Percentiles rank a stretch among this genome's conserved stretches.
These are phyloP conservation scores for Pollimyrus isidori DNA, from an alignment of 2,113 vertebrate genomes.

Conservation along the genomic window DNA sequence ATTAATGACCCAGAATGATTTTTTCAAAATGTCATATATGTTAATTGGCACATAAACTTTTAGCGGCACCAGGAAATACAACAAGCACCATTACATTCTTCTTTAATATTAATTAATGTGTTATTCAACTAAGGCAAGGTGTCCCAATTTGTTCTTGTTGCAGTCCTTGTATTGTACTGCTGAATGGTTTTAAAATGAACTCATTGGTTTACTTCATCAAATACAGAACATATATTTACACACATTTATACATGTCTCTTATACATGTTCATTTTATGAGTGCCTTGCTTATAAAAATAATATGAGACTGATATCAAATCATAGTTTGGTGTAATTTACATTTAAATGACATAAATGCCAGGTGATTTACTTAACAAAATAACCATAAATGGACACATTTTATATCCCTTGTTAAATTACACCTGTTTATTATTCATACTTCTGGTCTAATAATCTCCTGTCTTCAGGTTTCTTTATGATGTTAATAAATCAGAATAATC, in stretches of 20 bases:
- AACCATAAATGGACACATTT: background rate
- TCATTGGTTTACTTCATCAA: background rate
- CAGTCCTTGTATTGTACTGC: background rate
- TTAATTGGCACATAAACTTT: background rate
- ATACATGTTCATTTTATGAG: background rate
- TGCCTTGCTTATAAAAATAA: conserved; percentile 2
- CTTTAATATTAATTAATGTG: background rate
- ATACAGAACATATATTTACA: background rate
- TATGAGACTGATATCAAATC: conserved; percentile 10
- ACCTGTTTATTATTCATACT: conserved; percentile 6
- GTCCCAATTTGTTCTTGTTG: background rate
- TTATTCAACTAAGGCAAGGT: background rate
- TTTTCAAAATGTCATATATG: background rate
- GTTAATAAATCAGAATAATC: background rate
- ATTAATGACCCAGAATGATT: background rate
- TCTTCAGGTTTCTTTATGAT: background rate
- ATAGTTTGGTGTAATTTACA: conserved; percentile 6
- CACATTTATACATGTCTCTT: background rate
- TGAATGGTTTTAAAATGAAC: background rate
- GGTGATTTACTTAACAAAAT: background rate
- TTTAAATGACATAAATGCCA: background rate
- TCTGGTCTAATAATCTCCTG: conserved; percentile 1
- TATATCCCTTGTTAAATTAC: conserved; percentile 5
- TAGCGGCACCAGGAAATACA: background rate
- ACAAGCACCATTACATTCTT: background rate